phyloP scores from a whole-genome alignment of 1,140 invertebrate genomes.

The Drosophila neocordata region DNA sequence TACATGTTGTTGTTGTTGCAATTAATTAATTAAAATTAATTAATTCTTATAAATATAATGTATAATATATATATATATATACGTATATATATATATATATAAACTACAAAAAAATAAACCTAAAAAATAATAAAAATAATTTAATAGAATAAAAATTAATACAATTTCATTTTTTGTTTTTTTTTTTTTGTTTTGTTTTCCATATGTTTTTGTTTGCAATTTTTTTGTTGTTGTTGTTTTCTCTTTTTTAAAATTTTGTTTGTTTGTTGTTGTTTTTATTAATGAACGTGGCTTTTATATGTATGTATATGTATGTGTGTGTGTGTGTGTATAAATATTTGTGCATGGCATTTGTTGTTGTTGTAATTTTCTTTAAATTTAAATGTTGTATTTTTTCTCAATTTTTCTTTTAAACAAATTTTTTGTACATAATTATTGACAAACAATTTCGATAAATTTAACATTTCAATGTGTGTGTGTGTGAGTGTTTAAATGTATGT shows the following conservation, averaged over 20 bases:
- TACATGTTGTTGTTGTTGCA: conserved; percentile 54
- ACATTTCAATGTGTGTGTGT: conserved; percentile 37
- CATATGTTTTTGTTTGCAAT: conserved; percentile 18
- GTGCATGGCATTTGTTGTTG: conserved; percentile 63
- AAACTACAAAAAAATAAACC: conserved; percentile 72
- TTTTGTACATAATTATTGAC: conserved; percentile 58
- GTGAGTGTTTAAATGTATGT: conserved; percentile 34
- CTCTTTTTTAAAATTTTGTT: conserved; percentile 27
- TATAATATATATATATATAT: conserved; percentile 48
- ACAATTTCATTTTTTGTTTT: conserved; percentile 64
- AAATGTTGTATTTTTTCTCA: neutral
- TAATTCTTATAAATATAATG: conserved; percentile 36
- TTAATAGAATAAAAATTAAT: conserved; percentile 82
- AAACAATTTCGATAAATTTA: conserved; percentile 30
- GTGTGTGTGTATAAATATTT: conserved; percentile 65
- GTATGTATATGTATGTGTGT: conserved; percentile 36
- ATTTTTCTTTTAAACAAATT: conserved; percentile 42
- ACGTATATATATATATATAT: conserved; percentile 52
- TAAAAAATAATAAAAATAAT: conserved; percentile 81
- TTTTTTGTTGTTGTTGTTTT: conserved; percentile 36
- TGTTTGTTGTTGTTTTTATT: conserved; percentile 24
- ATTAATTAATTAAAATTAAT: conserved; percentile 27
- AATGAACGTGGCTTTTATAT: conserved; percentile 7
- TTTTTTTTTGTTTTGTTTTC: conserved; percentile 32
- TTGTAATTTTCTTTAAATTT: conserved; percentile 7